phyloP scores from a whole-genome alignment of 2,113 vertebrate genomes.

The Vanacampus margaritifer region DNA sequence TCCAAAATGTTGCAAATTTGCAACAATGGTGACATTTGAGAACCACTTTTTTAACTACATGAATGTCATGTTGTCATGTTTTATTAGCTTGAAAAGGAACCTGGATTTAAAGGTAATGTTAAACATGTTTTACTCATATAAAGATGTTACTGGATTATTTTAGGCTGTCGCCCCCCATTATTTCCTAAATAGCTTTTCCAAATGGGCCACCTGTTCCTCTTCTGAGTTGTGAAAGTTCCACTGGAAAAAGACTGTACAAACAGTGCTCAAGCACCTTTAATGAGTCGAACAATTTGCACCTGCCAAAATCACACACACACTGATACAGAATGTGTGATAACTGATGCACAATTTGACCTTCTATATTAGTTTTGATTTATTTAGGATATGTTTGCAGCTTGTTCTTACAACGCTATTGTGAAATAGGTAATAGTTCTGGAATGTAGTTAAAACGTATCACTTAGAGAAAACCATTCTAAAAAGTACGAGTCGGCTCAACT shows the following conservation, averaged over 20 bases:
- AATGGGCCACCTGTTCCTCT: conserved; percentile 29
- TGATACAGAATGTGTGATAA: neutral
- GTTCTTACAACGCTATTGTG: too few species aligned
- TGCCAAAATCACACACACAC: conserved; percentile 19
- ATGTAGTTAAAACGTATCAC: too few species aligned
- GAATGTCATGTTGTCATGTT: too few species aligned
- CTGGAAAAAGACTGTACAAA: conserved; percentile 23
- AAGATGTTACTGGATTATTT: neutral
- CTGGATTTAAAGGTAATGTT: too few species aligned
- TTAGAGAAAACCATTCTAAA: too few species aligned
- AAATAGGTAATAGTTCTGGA: too few species aligned
- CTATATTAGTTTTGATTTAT: neutral
- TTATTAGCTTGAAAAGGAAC: too few species aligned
- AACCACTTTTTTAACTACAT: too few species aligned
- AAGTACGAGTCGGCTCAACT: too few species aligned
- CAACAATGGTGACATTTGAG: too few species aligned
- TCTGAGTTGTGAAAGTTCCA: conserved; percentile 1
- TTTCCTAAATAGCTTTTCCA: neutral
- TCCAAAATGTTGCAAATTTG: too few species aligned
- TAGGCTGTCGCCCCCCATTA: neutral
- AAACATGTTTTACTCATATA: neutral
- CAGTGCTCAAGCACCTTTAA: conserved; percentile 6
- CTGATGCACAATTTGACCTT: neutral
- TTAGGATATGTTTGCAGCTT: neutral
- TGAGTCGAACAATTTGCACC: conserved; percentile 26